phyloP scores from a whole-genome alignment of 2,797 vertebrate species.

The Pipistrellus nathusii region DNA sequence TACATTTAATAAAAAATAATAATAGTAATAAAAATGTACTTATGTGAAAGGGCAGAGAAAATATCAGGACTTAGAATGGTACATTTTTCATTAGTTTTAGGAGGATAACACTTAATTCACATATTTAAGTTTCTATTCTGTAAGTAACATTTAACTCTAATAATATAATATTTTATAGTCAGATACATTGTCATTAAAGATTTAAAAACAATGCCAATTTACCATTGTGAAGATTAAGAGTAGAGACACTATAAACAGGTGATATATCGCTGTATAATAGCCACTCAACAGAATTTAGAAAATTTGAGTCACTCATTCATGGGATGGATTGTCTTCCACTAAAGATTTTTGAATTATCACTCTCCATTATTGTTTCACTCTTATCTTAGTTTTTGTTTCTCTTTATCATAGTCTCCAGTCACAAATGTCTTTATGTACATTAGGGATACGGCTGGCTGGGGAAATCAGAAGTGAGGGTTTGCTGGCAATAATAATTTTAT shows the following conservation, averaged over 20 bases:
- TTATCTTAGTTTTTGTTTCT: constrained; percentile 10
- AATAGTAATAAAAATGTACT: constrained; percentile 2
- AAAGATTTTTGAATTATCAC: constrained; percentile 19
- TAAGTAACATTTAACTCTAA: constrained; percentile 44
- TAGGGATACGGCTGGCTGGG: background rate
- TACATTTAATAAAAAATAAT: too few relatives aligned
- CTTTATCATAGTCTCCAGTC: background rate
- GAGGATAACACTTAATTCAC: constrained; percentile 13
- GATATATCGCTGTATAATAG: background rate
- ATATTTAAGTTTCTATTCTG: constrained; percentile 22
- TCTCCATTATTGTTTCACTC: constrained; percentile 32
- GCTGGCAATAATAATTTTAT: background rate
- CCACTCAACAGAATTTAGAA: background rate
- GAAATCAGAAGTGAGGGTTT: background rate
- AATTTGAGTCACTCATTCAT: constrained; percentile 18
- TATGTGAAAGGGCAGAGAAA: constrained; percentile 52
- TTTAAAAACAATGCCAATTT: constrained; percentile 9
- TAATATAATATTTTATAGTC: constrained; percentile 10
- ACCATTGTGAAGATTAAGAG: constrained; percentile 21
- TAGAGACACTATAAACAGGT: constrained; percentile 41
- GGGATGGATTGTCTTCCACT: constrained; percentile 10
- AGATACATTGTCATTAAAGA: constrained; percentile 41
- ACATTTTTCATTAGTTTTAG: constrained; percentile 33
- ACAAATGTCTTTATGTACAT: constrained; percentile 43
- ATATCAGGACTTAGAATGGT: background rate